These are phyloP conservation scores for Drosophila neonasuta DNA, from an alignment of 2,888 invertebrate species.

Conservation along the genomic window DNA sequence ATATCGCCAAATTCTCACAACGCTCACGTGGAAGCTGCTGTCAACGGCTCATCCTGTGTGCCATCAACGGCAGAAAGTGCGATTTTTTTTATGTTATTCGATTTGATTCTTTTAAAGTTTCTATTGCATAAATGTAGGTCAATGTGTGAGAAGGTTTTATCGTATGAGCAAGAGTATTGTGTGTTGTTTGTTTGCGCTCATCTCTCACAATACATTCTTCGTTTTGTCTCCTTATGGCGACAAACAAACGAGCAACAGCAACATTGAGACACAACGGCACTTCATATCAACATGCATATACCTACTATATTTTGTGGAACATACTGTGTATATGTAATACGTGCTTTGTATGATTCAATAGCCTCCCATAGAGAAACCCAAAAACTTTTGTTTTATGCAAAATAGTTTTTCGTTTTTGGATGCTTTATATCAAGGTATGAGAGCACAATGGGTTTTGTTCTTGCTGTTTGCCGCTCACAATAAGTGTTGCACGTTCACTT, in stretches of 20 bases:
- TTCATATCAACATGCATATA: neutral
- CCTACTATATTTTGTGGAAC: neutral
- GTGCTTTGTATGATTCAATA: slow-evolving; percentile 72
- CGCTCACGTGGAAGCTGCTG: slow-evolving; percentile 21
- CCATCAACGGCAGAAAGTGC: slow-evolving; percentile 7
- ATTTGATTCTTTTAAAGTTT: slow-evolving; percentile 60
- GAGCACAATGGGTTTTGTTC: slow-evolving; percentile 43
- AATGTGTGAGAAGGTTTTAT: slow-evolving; percentile 56
- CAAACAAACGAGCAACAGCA: slow-evolving; percentile 62
- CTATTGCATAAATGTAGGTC: slow-evolving; percentile 71
- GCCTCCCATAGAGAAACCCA: slow-evolving; percentile 28
- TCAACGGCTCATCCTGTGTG: slow-evolving; percentile 20
- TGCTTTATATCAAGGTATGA: slow-evolving; percentile 41
- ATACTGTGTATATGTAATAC: slow-evolving; percentile 26
- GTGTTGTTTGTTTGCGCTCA: slow-evolving; percentile 20
- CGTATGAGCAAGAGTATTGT: slow-evolving; percentile 19
- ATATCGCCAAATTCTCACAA: slow-evolving; percentile 37
- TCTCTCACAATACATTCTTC: slow-evolving; percentile 32
- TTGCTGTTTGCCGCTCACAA: slow-evolving; percentile 31
- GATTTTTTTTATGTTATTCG: slow-evolving; percentile 40
- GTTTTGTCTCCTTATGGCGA: slow-evolving; percentile 31
- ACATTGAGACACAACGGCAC: slow-evolving; percentile 41
- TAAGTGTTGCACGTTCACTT: slow-evolving; percentile 56
- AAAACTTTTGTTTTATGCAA: slow-evolving; percentile 74
- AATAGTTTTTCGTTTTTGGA: slow-evolving; percentile 68